Percentiles rank a stretch among this genome's conserved stretches.
These are phyloP conservation scores for Choloepus hoffmanni DNA, from an alignment of 2,113 vertebrate genomes.

Conservation along the genomic window DNA sequence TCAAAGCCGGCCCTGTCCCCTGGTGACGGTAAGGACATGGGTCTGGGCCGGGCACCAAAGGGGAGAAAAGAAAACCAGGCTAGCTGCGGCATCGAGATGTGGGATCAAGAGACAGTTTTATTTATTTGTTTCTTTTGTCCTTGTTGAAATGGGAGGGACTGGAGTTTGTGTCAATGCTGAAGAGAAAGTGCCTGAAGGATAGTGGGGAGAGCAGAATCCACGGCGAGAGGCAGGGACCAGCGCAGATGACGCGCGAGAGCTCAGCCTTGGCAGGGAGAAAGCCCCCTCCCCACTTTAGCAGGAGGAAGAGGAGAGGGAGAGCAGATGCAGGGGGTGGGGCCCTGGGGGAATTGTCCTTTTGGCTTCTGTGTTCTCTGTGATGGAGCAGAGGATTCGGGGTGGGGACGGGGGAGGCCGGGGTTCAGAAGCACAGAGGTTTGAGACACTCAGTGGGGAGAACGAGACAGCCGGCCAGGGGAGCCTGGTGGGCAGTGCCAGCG, in stretches of 20 bases:
- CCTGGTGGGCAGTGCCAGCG: neutral
- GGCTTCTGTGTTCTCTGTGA: neutral
- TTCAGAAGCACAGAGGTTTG: neutral
- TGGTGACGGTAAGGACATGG: neutral
- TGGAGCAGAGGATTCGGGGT: neutral
- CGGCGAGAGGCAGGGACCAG: neutral
- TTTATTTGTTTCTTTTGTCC: neutral
- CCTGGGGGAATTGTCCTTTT: neutral
- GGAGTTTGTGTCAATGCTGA: neutral
- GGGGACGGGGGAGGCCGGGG: neutral
- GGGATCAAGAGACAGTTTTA: neutral
- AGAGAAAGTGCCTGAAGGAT: neutral
- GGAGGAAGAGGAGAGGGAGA: neutral
- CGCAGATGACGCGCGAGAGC: neutral
- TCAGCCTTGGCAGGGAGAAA: neutral
- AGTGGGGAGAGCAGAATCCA: neutral
- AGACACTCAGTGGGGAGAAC: neutral
- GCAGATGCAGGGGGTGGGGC: neutral
- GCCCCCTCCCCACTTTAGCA: neutral
- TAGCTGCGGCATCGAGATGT: neutral
- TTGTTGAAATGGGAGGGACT: neutral
- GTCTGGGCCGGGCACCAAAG: neutral
- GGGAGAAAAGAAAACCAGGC: neutral
- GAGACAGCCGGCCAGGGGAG: neutral
- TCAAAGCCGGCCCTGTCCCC: neutral